Evolutionary conservation across 2,113 vertebrate genomes (phyloP).

Genomic region (Butastur rufipennis): DNA sequence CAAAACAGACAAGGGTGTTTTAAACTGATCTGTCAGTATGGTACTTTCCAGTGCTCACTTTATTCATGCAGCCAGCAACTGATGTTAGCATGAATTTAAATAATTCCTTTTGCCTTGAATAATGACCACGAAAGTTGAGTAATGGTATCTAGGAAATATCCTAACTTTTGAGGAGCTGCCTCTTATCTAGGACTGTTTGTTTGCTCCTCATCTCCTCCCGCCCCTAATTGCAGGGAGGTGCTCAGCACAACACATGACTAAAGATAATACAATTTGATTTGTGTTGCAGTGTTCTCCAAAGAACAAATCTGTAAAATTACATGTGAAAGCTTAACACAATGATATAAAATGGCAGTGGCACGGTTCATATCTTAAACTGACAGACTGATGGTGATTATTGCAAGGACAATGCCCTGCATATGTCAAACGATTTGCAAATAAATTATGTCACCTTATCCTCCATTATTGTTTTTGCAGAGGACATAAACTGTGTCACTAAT

Average conservation of each 20-base stretch:
- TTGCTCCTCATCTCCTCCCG: not conserved
- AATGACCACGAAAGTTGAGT: conserved; percentile 37
- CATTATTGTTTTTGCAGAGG: conserved; percentile 92
- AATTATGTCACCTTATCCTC: conserved; percentile 96
- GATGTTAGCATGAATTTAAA: conserved; percentile 58
- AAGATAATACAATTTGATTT: conserved; percentile 76
- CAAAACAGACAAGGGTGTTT: conserved; percentile 33
- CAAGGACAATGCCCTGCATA: conserved; percentile 94
- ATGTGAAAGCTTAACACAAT: conserved; percentile 81
- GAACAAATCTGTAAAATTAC: conserved; percentile 78
- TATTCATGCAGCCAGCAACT: conserved; percentile 28
- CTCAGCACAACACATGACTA: conserved; percentile 52
- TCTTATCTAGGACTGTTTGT: not conserved
- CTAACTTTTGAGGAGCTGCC: conserved; percentile 10
- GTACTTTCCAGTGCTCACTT: conserved; percentile 27
- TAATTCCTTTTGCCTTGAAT: conserved; percentile 48
- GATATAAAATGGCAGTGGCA: conserved; percentile 89
- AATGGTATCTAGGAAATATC: conserved; percentile 15
- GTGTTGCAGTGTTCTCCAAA: conserved; percentile 59
- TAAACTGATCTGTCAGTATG: conserved; percentile 51
- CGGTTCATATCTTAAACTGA: conserved; percentile 89
- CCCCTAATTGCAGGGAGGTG: conserved; percentile 53
- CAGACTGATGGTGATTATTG: conserved; percentile 94
- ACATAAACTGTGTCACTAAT: conserved; percentile 92
- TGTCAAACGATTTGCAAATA: conserved; percentile 98